Conservation (phyloP, 2,888 invertebrate genomes). For the Dicyrtoma fusca region DNA sequence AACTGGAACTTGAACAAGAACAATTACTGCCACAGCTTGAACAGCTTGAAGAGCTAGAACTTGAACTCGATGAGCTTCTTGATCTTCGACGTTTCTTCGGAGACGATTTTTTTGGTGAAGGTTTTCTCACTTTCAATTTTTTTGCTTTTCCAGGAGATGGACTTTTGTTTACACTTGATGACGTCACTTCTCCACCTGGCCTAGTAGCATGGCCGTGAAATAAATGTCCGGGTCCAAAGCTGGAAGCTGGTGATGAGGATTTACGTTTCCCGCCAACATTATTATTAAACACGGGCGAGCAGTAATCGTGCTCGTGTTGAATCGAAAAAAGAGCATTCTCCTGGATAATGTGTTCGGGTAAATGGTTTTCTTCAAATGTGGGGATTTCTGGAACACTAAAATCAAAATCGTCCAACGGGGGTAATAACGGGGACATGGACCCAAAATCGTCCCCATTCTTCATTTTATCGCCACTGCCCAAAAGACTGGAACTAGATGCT, state of each 20-base stretch:
- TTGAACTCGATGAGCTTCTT: constrained; percentile 69
- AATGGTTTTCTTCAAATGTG: constrained; percentile 49
- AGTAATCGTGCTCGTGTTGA: constrained; percentile 52
- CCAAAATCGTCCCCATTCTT: constrained; percentile 39
- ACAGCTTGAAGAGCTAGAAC: constrained; percentile 69
- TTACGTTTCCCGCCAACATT: constrained; percentile 24
- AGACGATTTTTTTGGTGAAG: constrained; percentile 22
- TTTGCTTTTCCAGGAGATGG: not conserved
- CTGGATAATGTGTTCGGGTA: constrained; percentile 52
- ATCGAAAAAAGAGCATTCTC: constrained; percentile 50
- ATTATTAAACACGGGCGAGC: constrained; percentile 10
- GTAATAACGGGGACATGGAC: constrained; percentile 46
- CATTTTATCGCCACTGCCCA: constrained; percentile 12
- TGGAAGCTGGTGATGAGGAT: not conserved
- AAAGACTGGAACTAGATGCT: not conserved
- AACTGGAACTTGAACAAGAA: constrained; percentile 74
- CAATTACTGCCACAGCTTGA: constrained; percentile 84
- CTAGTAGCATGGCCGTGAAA: not conserved
- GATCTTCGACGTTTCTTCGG: constrained; percentile 59
- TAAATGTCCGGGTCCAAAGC: constrained; percentile 5
- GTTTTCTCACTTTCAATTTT: constrained; percentile 21
- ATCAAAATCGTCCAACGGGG: constrained; percentile 50
- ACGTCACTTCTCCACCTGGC: not conserved
- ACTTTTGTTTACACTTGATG: not conserved
- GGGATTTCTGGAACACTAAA: constrained; percentile 51